phyloP scores from a whole-genome alignment of 2,797 vertebrate genomes.

The Cyprinodon diabolis region DNA sequence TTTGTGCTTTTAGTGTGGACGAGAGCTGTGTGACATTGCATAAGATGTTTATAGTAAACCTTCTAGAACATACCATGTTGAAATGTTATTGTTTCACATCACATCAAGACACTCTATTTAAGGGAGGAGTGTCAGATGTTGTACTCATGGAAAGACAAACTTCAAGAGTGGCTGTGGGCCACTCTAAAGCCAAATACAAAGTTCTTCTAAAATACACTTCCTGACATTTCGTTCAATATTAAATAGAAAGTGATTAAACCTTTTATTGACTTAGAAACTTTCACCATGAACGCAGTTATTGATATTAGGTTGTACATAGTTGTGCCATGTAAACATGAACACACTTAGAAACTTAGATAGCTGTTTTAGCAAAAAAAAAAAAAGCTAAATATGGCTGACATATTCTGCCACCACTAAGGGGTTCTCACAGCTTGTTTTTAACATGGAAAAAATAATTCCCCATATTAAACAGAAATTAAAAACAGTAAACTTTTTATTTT shows the following conservation, averaged over 20 bases:
- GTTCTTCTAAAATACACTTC: neutral
- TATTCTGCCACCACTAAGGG: neutral
- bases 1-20: conserved; percentile 52
- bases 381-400: neutral
- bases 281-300: neutral
- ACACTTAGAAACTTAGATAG: neutral
- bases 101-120: neutral
- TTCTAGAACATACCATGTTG: conserved; percentile 30
- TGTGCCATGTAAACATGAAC: too few relatives aligned
- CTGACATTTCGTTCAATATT: neutral
- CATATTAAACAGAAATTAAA: too few relatives aligned
- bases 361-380: too few relatives aligned
- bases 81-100: conserved; percentile 7
- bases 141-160: neutral
- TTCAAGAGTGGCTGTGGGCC: neutral
- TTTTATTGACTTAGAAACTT: neutral
- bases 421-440: neutral
- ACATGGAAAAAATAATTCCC: too few relatives aligned
- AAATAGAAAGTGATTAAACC: neutral
- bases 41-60: conserved; percentile 78
- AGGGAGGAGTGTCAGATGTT: neutral
- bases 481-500: too few relatives aligned
- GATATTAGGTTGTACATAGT: neutral
- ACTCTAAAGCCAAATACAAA: neutral
- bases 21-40: conserved; percentile 36